phyloP scores from a whole-genome alignment of 23 tunicate genomes.

The Styela clava region DNA sequence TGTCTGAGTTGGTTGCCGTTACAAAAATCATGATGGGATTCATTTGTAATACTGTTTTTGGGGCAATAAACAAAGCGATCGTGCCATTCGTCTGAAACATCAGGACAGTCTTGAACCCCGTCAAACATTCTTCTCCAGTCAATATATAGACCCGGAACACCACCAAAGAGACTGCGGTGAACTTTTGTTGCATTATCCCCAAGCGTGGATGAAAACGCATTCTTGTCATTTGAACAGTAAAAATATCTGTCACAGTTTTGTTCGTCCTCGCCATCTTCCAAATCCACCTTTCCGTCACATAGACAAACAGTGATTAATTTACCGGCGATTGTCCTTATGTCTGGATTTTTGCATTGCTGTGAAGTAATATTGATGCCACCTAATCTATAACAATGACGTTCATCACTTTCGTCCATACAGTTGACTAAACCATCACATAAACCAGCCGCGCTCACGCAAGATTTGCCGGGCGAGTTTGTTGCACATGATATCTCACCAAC shows the following conservation, averaged over 20 bases:
- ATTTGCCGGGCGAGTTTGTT: not conserved
- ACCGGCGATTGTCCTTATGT: not conserved
- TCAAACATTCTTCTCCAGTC: constrained; percentile 7
- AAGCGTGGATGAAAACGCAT: not conserved
- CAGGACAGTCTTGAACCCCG: constrained; percentile 25
- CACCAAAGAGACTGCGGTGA: not conserved
- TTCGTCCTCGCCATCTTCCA: not conserved
- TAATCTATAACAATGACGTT: not conserved
- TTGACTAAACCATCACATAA: constrained; percentile 17
- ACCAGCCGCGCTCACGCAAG: not conserved
- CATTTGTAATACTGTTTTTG: not conserved
- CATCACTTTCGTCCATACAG: constrained; percentile 7
- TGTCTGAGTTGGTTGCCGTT: not conserved
- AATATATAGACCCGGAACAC: not conserved
- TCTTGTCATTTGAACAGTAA: constrained; percentile 5
- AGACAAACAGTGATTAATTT: not conserved
- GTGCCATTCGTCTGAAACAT: constrained; percentile 4
- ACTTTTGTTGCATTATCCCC: not conserved
- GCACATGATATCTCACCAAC: not conserved
- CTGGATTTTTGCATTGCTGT: not conserved
- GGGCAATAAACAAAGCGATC: not conserved
- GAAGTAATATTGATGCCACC: not conserved
- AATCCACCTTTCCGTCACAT: not conserved
- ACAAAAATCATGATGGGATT: not conserved
- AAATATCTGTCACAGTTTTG: not conserved